phyloP scores from a whole-genome alignment of 1,140 invertebrate species.

The Formica selysi region DNA sequence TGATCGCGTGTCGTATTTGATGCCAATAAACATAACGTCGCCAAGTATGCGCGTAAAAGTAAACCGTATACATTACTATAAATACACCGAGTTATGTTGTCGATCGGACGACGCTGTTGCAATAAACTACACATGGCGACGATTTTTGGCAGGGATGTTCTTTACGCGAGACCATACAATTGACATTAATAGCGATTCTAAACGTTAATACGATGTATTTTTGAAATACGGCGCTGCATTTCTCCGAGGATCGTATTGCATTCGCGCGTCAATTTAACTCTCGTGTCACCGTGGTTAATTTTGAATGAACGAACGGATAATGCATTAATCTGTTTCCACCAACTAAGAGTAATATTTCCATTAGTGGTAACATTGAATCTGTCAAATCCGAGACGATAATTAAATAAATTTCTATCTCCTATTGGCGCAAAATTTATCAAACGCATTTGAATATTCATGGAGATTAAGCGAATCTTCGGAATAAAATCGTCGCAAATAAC shows the following conservation, averaged over 20 bases:
- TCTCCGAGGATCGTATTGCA: slow-evolving; percentile 3
- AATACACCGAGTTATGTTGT: slow-evolving; percentile 21
- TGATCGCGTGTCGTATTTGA: background rate
- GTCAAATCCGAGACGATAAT: slow-evolving; percentile 24
- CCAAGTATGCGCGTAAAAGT: background rate
- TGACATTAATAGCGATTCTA: slow-evolving; percentile 31
- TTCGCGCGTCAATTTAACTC: slow-evolving; percentile 21
- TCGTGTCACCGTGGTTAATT: slow-evolving; percentile 15
- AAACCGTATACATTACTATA: slow-evolving; percentile 29
- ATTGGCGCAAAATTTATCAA: background rate
- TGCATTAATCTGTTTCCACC: slow-evolving; percentile 1
- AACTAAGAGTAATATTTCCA: background rate
- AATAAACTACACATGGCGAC: background rate
- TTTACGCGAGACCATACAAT: background rate
- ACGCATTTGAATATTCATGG: background rate
- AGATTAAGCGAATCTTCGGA: background rate
- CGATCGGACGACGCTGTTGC: background rate
- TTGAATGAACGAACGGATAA: slow-evolving; percentile 16
- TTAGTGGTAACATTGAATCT: slow-evolving; percentile 12
- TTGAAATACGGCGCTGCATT: background rate
- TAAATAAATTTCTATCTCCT: slow-evolving; percentile 5
- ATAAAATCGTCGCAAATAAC: slow-evolving; percentile 8
- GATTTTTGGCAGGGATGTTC: slow-evolving; percentile 17
- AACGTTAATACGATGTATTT: slow-evolving; percentile 31
- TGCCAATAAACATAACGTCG: slow-evolving; percentile 5